Evolutionary conservation across 2,113 vertebrate genomes (phyloP).

Genomic region (Cololabis saira): DNA sequence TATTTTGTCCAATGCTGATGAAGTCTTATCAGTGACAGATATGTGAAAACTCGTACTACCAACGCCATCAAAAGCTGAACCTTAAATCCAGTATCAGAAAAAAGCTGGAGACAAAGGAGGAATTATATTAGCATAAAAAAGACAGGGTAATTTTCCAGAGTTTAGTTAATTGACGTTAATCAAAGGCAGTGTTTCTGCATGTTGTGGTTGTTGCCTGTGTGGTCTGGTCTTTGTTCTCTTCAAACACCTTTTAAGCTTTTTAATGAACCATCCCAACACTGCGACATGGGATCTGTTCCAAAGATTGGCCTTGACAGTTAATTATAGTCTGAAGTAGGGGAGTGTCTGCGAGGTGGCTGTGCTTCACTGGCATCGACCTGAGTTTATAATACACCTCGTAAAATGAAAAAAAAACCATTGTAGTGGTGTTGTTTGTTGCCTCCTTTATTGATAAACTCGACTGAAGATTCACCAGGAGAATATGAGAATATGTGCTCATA

Average conservation of each 20-base stretch:
- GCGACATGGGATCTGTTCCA: constrained; percentile 50
- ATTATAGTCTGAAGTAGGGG: constrained; percentile 62
- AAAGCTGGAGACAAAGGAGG: constrained; percentile 33
- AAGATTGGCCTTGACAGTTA: constrained; percentile 73
- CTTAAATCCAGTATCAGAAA: constrained; percentile 48
- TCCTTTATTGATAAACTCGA: constrained; percentile 30
- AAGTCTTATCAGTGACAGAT: constrained; percentile 64
- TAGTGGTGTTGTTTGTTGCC: constrained; percentile 25
- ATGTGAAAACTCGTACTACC: constrained; percentile 56
- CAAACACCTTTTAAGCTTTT: constrained; percentile 73
- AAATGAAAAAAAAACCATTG: constrained; percentile 16
- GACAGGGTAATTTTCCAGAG: constrained; percentile 53
- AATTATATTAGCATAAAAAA: constrained; percentile 60
- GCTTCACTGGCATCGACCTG: constrained; percentile 16
- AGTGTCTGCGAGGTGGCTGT: constrained; percentile 35
- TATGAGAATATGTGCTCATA: constrained; percentile 5
- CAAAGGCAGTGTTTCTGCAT: constrained; percentile 63
- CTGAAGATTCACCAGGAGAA: constrained; percentile 25
- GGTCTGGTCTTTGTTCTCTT: constrained; percentile 70
- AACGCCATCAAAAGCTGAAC: constrained; percentile 60
- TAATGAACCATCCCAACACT: constrained; percentile 74
- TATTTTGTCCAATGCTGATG: constrained; percentile 62
- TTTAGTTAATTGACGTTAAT: constrained; percentile 81
- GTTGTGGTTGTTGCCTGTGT: constrained; percentile 50
- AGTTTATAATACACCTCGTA: constrained; percentile 48